These are phyloP conservation scores for Nasonia longicornis DNA, from an alignment of 1,140 invertebrate genomes.

Conservation along the genomic window DNA sequence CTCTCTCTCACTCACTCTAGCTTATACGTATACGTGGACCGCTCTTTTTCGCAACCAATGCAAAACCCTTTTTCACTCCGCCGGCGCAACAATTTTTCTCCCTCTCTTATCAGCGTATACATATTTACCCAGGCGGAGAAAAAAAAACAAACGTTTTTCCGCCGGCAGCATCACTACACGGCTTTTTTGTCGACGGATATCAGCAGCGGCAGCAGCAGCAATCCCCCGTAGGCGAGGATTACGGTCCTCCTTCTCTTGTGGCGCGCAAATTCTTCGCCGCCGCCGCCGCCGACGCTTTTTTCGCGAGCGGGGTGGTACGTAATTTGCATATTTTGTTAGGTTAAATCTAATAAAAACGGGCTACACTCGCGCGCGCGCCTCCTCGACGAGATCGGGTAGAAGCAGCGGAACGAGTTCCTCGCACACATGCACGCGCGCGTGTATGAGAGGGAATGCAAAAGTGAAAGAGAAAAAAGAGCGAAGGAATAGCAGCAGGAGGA, in stretches of 20 bases:
- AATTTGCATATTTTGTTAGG: constrained; percentile 67
- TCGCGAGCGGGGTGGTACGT: constrained; percentile 17
- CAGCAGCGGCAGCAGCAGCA: constrained; percentile 52
- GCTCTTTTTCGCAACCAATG: constrained; percentile 32
- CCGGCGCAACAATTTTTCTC: constrained; percentile 27
- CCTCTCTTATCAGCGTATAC: constrained; percentile 31
- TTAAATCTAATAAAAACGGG: constrained; percentile 46
- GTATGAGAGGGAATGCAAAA: neutral
- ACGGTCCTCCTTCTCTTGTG: constrained; percentile 53
- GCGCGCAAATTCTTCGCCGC: constrained; percentile 49
- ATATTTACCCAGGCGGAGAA: constrained; percentile 35
- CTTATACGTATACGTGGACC: neutral
- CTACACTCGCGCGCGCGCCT: neutral
- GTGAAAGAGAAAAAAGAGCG: neutral
- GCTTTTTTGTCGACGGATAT: constrained; percentile 56
- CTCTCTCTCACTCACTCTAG: neutral
- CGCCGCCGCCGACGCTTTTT: constrained; percentile 20
- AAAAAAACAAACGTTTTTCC: constrained; percentile 32
- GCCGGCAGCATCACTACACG: neutral
- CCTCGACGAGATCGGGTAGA: constrained; percentile 1
- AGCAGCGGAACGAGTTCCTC: constrained; percentile 26
- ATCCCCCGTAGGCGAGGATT: constrained; percentile 66
- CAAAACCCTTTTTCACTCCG: constrained; percentile 26
- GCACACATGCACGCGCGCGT: neutral
- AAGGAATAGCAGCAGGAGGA: neutral